A percentile compares a stretch with the other conserved stretches of the same genome.
These are phyloP conservation scores for Bufo bufo DNA, from an alignment of 2,113 vertebrate genomes.

Conservation along the genomic window DNA sequence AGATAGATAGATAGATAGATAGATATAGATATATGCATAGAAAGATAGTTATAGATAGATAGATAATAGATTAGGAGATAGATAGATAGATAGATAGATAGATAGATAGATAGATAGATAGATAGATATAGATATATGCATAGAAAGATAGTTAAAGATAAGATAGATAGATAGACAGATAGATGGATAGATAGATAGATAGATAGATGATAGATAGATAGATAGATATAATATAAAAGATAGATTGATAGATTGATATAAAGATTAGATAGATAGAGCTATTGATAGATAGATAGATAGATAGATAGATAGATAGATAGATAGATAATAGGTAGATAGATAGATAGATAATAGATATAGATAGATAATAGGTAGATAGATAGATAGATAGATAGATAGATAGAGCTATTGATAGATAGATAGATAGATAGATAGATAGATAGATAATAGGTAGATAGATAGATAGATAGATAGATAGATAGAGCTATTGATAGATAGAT, in stretches of 20 bases:
- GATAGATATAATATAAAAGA: too few relatives aligned
- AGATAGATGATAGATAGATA: background rate
- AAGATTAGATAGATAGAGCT: background rate
- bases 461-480: background rate
- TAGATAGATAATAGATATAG: background rate
- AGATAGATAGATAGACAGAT: background rate
- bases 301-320: background rate
- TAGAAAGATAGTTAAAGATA: background rate
- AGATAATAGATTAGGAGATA: background rate
- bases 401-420: too few relatives aligned
- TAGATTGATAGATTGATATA: background rate
- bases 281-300: background rate
- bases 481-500: background rate
- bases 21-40: background rate
- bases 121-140: background rate
- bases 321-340: background rate
- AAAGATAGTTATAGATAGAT: background rate
- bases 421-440: background rate
- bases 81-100: slow-evolving; percentile 2
- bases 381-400: background rate
- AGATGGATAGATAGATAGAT: background rate
- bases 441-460: background rate
- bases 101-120: background rate
- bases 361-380: background rate
- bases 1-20: background rate